Base-by-base conservation (phyloP, 2,797 vertebrate species). In the Melopsittacus undulatus region DNA sequence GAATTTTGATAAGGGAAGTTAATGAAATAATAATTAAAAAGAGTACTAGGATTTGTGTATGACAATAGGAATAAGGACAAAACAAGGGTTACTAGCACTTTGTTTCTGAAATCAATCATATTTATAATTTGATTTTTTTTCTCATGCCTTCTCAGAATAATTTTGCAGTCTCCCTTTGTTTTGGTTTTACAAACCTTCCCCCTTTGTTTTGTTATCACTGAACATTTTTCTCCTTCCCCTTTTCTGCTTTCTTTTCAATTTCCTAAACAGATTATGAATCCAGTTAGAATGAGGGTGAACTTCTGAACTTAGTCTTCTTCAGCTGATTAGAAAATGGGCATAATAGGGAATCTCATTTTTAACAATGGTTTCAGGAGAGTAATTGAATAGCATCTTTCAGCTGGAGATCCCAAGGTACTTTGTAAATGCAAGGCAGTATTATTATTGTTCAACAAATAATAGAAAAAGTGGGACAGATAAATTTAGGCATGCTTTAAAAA, bases 381-480 rank as follows among this genome's bases (percentile, higher is more conserved):
- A 95, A 90, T 87, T 97, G 93, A 94, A 89, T 77, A 87, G 8
- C 45, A 42, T 95, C 57, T 82, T 95, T 94, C 67, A 82, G 24
- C 42, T 89, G 83, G 64, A 84, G 68, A 79, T 90, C 75, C 52
- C 64, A 40, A 89, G 77, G 64, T 61, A 52, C 64, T 94, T 83
- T 93, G 45, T 68, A 77, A 91, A 80, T 2, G 5, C 30, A 9
- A 84, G 29, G 52, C 40, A 46, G 27, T 67, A 77, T 66, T 94
- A 42, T 94, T 93, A 75, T 87, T 87, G 48, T 83, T 83, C 42
- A 70, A 79, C 34, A 84, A 92, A 87, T 79, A 73, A 76, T 48
- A 80, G 73, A 74, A 43, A 45, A 91, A 82, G 64, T 87, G 26
- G 83, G 82, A 52, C 79, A 87, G 80, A 77, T 83, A 82, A 95